Base-by-base conservation (phyloP, 1,140 invertebrate genomes). In the Heterodera carotae region DNA sequence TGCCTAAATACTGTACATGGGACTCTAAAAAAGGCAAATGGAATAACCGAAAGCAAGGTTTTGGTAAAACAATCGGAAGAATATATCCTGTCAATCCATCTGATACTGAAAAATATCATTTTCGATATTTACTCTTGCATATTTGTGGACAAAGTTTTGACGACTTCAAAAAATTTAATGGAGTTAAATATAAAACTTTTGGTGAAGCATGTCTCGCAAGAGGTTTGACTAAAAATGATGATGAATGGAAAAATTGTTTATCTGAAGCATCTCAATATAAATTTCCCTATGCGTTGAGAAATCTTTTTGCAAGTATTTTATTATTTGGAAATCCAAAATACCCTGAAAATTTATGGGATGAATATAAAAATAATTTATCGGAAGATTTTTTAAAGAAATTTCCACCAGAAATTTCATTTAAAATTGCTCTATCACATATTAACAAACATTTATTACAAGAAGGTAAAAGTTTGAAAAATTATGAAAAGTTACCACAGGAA, bases 301-400 rank as follows among this genome's bases (percentile, higher is more conserved):
- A 48, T 43, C 56, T 78, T 27, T 78, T 78, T 81, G 80, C 48
- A 2, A 81, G 25, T 10, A 78, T 78, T 69, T 71, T 78, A 34
- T 2, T 71, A 10, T 31, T 78, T 48, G 77, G 77, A 25, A 8
- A 39, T 12, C 76, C 76, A 0, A 43, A 25, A 80, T 12, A 78
- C 0, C 76, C 76, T 12, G 29, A 82, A 31, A 1, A 77, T 7
- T 34, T 78, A 1, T 78, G 34, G 22, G 78, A 81, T 2, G 67
- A 78, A 73, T 78, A 80, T 48, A 74, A 71, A 39, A 34, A 76
- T 4, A 5, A 73, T 22, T 27, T 78, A 39, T 79, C 79, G 7
- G 77, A 78, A 43, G 77, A 78, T 75, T 78, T 56, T 34, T n/a
- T 80, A 34, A 4, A 68, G 33, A 80, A 69, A 25, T 64, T 60